Evolutionary conservation across 1,140 invertebrate species (phyloP).

Genomic region (Lordiphosa clarofinis): DNA sequence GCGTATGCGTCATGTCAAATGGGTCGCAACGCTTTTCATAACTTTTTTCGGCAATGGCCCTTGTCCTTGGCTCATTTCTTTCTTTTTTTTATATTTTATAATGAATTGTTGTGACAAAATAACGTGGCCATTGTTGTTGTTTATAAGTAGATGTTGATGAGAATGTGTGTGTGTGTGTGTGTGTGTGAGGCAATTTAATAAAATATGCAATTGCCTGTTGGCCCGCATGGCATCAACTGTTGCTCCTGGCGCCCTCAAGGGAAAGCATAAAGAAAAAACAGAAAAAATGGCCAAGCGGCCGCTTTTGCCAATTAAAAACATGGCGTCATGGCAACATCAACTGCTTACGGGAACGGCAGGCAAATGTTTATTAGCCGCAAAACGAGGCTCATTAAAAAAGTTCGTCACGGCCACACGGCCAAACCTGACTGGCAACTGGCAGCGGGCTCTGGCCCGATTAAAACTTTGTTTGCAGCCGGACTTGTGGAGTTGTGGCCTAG

Average conservation of each 20-base stretch:
- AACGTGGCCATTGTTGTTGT: constrained; percentile 47
- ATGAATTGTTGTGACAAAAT: constrained; percentile 74
- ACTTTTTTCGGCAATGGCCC: constrained; percentile 50
- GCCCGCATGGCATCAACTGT: constrained; percentile 36
- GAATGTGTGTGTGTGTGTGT: constrained; percentile 22
- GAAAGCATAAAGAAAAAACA: no score
- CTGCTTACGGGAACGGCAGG: constrained; percentile 30
- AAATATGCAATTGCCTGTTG: constrained; percentile 70
- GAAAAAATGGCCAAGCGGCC: constrained; percentile 22
- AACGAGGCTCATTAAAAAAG: constrained; percentile 74
- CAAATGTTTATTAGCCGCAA: constrained; percentile 77
- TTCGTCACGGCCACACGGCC: constrained; percentile 52
- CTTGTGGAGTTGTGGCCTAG: constrained; percentile 26
- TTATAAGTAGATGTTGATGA: constrained; percentile 11
- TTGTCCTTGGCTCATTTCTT: constrained; percentile 40
- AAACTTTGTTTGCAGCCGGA: not conserved
- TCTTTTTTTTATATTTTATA: constrained; percentile 42
- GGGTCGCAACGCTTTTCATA: constrained; percentile 57
- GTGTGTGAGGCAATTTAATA: constrained; percentile 62
- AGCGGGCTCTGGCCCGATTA: not conserved
- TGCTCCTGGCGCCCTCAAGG: constrained; percentile 23
- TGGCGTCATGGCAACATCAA: constrained; percentile 71
- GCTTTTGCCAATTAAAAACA: constrained; percentile 66
- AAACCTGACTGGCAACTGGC: not conserved
- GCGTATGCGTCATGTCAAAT: constrained; percentile 67